These are phyloP conservation scores for Diarsia brunnea DNA, from an alignment of 2,888 invertebrate species.

Conservation along the genomic window DNA sequence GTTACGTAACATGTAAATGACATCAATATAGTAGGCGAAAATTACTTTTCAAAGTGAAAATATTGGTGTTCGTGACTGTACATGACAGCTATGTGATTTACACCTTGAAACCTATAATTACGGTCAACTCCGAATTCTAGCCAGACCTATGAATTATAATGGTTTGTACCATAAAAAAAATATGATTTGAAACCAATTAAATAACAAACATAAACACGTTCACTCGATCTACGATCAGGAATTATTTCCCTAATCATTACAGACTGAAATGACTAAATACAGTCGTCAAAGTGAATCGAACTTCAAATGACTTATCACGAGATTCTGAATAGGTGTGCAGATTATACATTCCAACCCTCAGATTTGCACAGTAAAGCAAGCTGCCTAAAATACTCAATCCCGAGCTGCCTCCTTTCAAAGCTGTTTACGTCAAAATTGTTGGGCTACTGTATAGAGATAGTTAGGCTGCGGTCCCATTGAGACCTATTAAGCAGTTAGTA, in stretches of 20 bases:
- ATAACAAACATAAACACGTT: neutral
- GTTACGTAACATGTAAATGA: too few relatives aligned
- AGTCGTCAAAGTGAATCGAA: constrained; percentile 9
- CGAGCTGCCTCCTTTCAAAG: constrained; percentile 41
- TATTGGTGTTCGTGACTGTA: neutral
- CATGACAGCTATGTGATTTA: neutral
- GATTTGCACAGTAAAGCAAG: constrained; percentile 32
- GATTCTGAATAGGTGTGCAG: neutral
- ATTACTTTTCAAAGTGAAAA: too few relatives aligned
- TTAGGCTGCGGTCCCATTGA: constrained; percentile 3
- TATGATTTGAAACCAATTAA: neutral
- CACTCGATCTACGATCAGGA: neutral
- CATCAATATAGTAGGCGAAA: too few relatives aligned
- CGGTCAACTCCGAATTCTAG: neutral
- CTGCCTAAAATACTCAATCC: constrained; percentile 43
- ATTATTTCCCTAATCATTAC: neutral
- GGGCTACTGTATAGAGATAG: constrained; percentile 45
- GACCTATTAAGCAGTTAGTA: neutral
- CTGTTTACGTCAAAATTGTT: constrained; percentile 49
- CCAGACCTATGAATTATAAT: neutral
- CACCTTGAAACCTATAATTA: neutral
- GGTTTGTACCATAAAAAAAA: neutral
- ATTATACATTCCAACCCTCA: constrained; percentile 22
- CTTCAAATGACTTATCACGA: neutral
- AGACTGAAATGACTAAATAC: neutral